phyloP scores from a whole-genome alignment of 2,888 invertebrate species.

The Dorcus hopei region DNA sequence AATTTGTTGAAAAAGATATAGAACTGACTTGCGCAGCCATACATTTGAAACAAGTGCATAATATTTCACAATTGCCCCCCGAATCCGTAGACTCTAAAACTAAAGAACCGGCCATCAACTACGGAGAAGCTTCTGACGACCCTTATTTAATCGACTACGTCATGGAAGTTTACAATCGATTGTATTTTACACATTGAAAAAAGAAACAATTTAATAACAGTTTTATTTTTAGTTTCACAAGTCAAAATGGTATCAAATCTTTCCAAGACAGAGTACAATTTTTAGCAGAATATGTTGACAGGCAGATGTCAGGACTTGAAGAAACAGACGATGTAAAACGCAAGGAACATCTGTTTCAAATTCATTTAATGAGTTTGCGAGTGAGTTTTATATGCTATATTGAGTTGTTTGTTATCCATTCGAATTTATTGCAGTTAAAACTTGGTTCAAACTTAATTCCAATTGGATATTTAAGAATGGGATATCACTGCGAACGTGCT shows the following conservation, averaged over 20 bases:
- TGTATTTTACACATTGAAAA: neutral
- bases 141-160: conserved; percentile 12
- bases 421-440: neutral
- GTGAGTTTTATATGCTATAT: too few species aligned
- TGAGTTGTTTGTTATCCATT: too few species aligned
- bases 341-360: conserved; percentile 1
- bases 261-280: neutral
- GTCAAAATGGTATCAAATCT: neutral
- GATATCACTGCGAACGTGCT: conserved; percentile 53
- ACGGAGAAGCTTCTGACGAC: conserved; percentile 2
- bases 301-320: conserved; percentile 11
- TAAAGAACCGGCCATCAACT: neutral
- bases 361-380: conserved; percentile 6
- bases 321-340: conserved; percentile 4
- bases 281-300: conserved; percentile 9
- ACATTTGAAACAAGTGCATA: too few species aligned
- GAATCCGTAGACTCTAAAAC: neutral
- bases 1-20: too few species aligned
- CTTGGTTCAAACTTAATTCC: conserved; percentile 52
- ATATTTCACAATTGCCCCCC: neutral
- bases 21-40: too few species aligned
- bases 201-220: too few species aligned
- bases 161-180: neutral
- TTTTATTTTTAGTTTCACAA: too few species aligned
- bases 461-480: conserved; percentile 50